Conservation (phyloP, 2,113 vertebrate species). For the Leucopsar rothschildi region DNA sequence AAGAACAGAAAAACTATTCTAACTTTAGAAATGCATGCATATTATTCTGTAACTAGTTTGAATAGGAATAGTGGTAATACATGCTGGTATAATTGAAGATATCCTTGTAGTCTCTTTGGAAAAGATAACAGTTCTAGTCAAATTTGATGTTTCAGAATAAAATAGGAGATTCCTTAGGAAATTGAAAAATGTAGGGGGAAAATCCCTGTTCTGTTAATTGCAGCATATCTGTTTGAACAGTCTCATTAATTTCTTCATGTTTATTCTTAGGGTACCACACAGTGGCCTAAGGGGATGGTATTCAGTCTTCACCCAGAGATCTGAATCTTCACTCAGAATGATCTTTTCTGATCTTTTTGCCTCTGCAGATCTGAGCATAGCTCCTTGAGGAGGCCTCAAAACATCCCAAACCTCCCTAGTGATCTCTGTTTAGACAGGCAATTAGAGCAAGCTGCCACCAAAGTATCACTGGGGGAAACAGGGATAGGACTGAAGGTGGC, state of each 20-base stretch:
- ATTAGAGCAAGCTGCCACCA: background rate
- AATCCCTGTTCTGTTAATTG: background rate
- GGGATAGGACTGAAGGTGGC: background rate
- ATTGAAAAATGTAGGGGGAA: background rate
- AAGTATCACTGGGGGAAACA: accelerated
- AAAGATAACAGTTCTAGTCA: background rate
- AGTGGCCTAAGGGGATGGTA: background rate
- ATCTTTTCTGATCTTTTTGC: background rate
- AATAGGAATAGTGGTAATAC: background rate
- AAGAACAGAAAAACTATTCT: background rate
- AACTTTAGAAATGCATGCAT: background rate
- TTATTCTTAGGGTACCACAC: background rate
- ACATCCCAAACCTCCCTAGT: background rate
- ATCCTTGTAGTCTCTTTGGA: background rate
- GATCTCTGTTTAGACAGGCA: background rate
- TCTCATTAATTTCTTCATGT: background rate
- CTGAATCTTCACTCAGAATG: background rate
- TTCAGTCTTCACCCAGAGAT: background rate
- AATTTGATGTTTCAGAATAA: background rate
- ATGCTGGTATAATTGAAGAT: background rate
- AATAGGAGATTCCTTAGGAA: background rate
- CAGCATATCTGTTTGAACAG: background rate
- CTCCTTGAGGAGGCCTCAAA: background rate
- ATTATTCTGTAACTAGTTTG: background rate
- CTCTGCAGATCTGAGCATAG: background rate